Evolutionary conservation across 2,113 vertebrate genomes (phyloP), one percentile per base, ranked within the genome.

Genomic region (Halichoerus grypus): DNA sequence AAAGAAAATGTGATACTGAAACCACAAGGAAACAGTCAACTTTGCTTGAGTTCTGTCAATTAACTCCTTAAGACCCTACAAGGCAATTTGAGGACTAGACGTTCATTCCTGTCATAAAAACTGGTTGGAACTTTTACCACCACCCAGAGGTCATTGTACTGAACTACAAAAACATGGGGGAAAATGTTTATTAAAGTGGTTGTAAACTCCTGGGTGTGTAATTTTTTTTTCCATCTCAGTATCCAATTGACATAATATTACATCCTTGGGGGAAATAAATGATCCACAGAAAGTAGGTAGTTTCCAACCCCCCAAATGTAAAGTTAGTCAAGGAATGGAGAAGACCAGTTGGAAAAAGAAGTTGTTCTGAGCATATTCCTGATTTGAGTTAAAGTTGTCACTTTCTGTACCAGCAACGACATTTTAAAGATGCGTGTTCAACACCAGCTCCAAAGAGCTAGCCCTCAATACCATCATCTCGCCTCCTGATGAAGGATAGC

Each of bases 71-170:
- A 84, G 21, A 76, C 65, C 82, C 24, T 76, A 11, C 10, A 28
- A 22, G 67, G 74, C 46, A 39, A 16, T 55, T 22, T 74, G 49
- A 76, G 72, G 36, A 51, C 53, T 63, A 42, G 21, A 13, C 22
- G 1, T n/a, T 79, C 59, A 57, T 18, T 7, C 15, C 1, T 22
- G 39, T 51, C 46, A 18, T 24, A 85, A 96, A 92, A 85, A 91
- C 28, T 72, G 80, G n/a, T 88, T 97, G 95, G 82, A 91, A 80
- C 24, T 39, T 95, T 89, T 96, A 96, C 74, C 36, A 80, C 95
- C 96, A 98, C 57, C 97, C 97, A 95, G 88, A 97, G 97, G 96
- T 80, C 82, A 87, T 42, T 87, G 42, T 1, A 0, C 6, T 53
- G 33, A 71, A 97, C 85, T 98, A 55, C 94, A 88, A 86, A 96